Percentiles rank a stretch among this genome's conserved stretches.
These are phyloP conservation scores for Gymnobelideus leadbeateri DNA, from an alignment of 2,113 vertebrate genomes.

Conservation along the genomic window DNA sequence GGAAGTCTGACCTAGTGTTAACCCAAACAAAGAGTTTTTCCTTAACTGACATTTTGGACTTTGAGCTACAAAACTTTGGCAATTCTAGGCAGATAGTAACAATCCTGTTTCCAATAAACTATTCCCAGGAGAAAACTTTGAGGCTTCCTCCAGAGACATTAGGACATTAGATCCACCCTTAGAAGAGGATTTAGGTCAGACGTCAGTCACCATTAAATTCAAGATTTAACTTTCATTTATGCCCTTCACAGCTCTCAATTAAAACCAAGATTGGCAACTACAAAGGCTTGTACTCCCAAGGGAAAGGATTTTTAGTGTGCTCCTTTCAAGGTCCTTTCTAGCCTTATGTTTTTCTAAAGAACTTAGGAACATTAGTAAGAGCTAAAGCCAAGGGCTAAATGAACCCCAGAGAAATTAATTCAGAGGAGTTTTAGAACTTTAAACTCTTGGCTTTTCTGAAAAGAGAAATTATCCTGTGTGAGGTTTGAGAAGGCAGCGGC, in stretches of 20 bases:
- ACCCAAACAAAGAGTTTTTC: not conserved
- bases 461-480: not conserved
- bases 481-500: not conserved
- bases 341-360: not conserved
- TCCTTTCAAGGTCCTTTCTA: not conserved
- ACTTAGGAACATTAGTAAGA: not conserved
- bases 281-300: not conserved
- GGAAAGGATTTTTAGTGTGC: not conserved
- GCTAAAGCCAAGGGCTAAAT: not conserved
- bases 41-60: not conserved
- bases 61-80: not conserved
- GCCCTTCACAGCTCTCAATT: not conserved
- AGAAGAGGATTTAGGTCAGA: conserved; percentile 1
- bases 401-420: not conserved
- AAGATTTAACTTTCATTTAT: not conserved
- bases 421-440: not conserved
- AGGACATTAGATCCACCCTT: not conserved
- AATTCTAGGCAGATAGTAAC: conserved; percentile 1
- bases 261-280: not conserved
- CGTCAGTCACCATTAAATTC: not conserved
- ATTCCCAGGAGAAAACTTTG: not conserved
- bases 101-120: not conserved
- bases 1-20: not conserved
- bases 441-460: not conserved
- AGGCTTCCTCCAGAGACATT: not conserved